phyloP scores from a whole-genome alignment of 1,140 invertebrate genomes.

The Anthonomus grandis region DNA sequence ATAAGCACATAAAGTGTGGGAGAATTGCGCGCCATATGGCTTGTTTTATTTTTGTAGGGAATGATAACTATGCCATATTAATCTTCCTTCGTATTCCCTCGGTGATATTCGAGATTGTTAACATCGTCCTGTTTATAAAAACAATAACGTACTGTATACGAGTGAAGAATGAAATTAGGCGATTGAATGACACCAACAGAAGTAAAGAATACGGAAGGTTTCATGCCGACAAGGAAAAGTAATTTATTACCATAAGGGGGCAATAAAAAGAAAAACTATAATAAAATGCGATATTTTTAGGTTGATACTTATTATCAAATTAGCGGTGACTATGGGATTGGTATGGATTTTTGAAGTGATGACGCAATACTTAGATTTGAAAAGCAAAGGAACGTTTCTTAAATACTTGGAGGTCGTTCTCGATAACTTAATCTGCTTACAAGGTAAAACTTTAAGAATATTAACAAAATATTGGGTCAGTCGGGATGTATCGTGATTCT shows the following conservation, averaged over 20 bases:
- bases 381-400: slow-evolving; percentile 9
- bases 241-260: not conserved
- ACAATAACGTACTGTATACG: slow-evolving; percentile 64
- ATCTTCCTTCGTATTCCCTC: slow-evolving; percentile 63
- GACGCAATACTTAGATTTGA: slow-evolving; percentile 38
- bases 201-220: slow-evolving; percentile 23
- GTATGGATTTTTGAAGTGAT: slow-evolving; percentile 55
- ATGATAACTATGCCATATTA: slow-evolving; percentile 49
- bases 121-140: slow-evolving; percentile 64
- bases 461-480: no score
- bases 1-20: no score
- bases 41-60: slow-evolving; percentile 24
- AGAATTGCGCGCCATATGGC: not conserved
- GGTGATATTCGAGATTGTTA: slow-evolving; percentile 58
- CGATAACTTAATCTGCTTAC: slow-evolving; percentile 28
- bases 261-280: not conserved
- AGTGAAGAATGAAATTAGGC: slow-evolving; percentile 66
- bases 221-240: slow-evolving; percentile 29
- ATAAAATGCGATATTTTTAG: slow-evolving; percentile 40
- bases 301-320: slow-evolving; percentile 55
- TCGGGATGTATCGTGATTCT: no score
- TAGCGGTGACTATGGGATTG: slow-evolving; percentile 61
- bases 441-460: slow-evolving; percentile 18
- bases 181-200: slow-evolving; percentile 45
- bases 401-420: slow-evolving; percentile 31